Evolutionary conservation across 2,113 vertebrate genomes (phyloP), one percentile per base, ranked within the genome.

Genomic region (Apteryx owenii): DNA sequence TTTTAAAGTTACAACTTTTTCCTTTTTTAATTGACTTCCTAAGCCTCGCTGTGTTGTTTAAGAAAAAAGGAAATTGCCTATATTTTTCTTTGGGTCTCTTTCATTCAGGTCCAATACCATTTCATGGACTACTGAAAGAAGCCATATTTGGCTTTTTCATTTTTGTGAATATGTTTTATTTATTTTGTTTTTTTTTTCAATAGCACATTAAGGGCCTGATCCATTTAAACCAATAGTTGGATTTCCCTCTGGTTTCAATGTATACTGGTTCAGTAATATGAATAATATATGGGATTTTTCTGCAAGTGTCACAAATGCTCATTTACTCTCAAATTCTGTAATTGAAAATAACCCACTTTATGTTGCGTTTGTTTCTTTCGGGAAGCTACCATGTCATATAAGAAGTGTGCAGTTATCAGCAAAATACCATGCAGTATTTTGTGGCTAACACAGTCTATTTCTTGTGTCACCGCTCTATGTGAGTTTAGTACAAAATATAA

Each of bases 401-500:
- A 58, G 90, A 46, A 68, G 78, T 1, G 31, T 60, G 85, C 75
- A 95, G 44, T 90, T 91, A 93, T 96, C 93, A 97, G 93, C 78
- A 88, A 88, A 73, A 65, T 48, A 58, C 58, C 77, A 60, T 40
- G 81, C 91, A 92, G 78, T 56, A 50, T 70, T 95, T 91, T 15
- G 77, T 81, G 87, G 89, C 29, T 87, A 83, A 28, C 94, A 64
- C 21, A 9, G 87, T 69, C 84, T 94, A 83, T 90, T 33, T 93
- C 92, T 95, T 15, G 51, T 94, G 81, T 78, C 91, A 50, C 69
- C 14, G 83, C 80, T 96, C 89, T 85, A 28, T 13, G 77, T 81
- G 77, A 93, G 71, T 90, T 97, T 95, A 93, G 69, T 71, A 94
- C 93, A 95, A 97, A 97, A 97, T 97, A 97, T 33, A 97, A 97